Conservation (phyloP, 2,113 vertebrate species). For the Pelodiscus sinensis region DNA sequence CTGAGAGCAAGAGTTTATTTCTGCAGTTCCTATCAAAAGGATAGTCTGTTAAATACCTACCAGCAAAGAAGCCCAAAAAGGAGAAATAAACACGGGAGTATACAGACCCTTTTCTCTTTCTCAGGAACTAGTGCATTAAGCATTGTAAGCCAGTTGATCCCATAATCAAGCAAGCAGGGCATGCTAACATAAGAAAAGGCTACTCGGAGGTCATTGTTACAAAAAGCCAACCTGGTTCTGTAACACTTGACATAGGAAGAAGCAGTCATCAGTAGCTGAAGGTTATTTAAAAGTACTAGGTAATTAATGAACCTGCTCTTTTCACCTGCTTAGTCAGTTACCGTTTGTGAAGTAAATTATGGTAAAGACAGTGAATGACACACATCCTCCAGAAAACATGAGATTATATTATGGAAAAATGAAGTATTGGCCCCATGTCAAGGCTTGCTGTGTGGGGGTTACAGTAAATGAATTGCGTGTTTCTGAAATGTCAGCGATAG, state of each 20-base stretch:
- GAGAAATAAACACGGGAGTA: background rate
- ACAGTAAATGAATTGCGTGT: accelerated
- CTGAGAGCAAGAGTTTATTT: background rate
- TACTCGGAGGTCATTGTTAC: conserved; percentile 38
- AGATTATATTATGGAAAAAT: accelerated
- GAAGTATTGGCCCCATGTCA: background rate
- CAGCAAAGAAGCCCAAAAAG: background rate
- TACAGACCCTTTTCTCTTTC: background rate
- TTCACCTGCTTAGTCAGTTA: background rate
- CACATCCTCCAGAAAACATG: accelerated
- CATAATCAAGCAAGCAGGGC: accelerated
- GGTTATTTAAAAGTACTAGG: background rate
- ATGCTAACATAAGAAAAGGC: background rate
- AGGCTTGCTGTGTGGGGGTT: background rate
- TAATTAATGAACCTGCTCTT: background rate
- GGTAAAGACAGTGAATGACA: accelerated
- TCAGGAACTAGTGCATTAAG: accelerated
- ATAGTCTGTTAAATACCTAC: background rate
- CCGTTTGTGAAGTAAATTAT: accelerated
- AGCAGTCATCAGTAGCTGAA: background rate
- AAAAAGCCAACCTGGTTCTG: conserved; percentile 45
- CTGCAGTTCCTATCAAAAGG: background rate
- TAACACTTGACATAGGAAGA: conserved; percentile 25
- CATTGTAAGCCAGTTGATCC: accelerated
- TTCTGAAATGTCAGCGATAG: background rate